phyloP scores from a whole-genome alignment of 2,113 vertebrate species.

The Otolemur garnettii region DNA sequence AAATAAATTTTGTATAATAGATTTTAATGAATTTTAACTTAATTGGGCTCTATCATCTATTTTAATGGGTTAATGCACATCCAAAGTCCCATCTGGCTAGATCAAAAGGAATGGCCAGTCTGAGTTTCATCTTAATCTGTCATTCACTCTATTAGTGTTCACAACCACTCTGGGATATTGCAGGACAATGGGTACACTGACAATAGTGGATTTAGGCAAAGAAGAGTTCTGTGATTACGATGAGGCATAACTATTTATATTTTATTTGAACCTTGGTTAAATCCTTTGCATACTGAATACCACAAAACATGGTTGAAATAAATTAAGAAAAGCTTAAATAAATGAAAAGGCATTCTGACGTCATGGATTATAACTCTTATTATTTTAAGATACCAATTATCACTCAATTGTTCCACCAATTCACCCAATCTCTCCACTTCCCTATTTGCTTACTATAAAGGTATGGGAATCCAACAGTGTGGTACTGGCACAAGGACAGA shows the following conservation, averaged over 20 bases:
- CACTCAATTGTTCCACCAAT: not conserved
- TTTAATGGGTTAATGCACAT: not conserved
- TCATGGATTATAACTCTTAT: not conserved
- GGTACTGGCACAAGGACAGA: not conserved
- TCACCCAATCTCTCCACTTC: not conserved
- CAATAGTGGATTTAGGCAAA: not conserved
- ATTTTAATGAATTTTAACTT: not conserved
- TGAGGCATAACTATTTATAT: not conserved
- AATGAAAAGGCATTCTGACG: not conserved
- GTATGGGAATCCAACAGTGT: not conserved
- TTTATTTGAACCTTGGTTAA: not conserved
- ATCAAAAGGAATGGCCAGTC: not conserved
- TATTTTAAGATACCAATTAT: not conserved
- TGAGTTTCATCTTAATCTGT: not conserved
- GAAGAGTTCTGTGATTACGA: not conserved
- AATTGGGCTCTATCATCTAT: not conserved
- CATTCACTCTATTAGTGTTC: not conserved
- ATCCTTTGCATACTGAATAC: not conserved
- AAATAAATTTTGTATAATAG: not conserved
- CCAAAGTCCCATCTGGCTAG: not conserved
- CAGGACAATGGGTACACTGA: not conserved
- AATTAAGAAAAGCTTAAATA: not conserved
- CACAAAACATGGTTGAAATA: not conserved
- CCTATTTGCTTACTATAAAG: not conserved
- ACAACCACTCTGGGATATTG: not conserved